Evolutionary conservation across 2,888 invertebrate genomes (phyloP), one percentile per base, ranked within the genome.

Genomic region (Lottia scabra): DNA sequence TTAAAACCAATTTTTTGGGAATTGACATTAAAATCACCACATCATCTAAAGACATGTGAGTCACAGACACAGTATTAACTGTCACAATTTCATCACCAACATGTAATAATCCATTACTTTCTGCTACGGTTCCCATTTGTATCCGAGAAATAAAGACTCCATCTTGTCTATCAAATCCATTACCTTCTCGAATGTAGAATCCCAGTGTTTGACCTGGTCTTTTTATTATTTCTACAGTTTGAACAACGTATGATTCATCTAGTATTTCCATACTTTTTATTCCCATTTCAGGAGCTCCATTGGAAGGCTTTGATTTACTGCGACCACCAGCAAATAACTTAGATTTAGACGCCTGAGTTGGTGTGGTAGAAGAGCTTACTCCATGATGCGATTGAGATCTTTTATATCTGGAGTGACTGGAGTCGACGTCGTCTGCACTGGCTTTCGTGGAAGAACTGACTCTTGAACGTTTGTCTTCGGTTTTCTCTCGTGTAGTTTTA

Each of bases 1-100:
- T 97, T 78, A 99, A 92, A 79, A 99, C 94, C 87, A 99, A 92
- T 83, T 99, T 93, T 87, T 98, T 93, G 8, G 99, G 99, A 91
- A 99, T 99, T 87, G 98, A 98, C 97, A 99, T 98, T 86, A 99
- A 96, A 87, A 99, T 97, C 82, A 99, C 99, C 78, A 99, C 99
- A 90, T 99, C 99, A 90, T 99, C 99, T 85, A 99, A 92, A 81
- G 97, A 96, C 98, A 99, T 99, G 86, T 95, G 94, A 79, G 97
- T 95, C 81, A 99, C 99, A 90, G 98, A 98, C 81, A 99, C 99
- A 87, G 98, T 92, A 91, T 99, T 99, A 73, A 99, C 98, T 48
- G 98, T 97, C 83, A 99, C 91, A 87, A 99, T 98, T 92, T 99
- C 99, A 91, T 99, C 99, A 65, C 98, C 98, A 68, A 99, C 98